Percentiles rank a stretch among this genome's conserved stretches.
These are phyloP conservation scores for Tryphoninae sp. DNA, from an alignment of 2,888 invertebrate species.

Conservation along the genomic window DNA sequence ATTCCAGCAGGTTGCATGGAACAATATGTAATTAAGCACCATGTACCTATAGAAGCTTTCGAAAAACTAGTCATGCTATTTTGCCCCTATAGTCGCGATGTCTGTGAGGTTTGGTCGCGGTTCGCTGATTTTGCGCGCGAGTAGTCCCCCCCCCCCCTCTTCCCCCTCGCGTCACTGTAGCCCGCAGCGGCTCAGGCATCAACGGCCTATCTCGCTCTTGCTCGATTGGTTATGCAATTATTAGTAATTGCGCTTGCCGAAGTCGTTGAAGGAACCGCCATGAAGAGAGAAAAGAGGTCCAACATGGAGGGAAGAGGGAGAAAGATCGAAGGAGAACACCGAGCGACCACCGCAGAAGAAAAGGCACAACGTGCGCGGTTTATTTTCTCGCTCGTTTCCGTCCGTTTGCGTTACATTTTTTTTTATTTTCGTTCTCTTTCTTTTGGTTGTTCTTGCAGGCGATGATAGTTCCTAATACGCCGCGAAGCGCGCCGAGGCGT, in stretches of 20 bases:
- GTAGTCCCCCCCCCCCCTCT: not conserved
- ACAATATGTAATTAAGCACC: slow-evolving; percentile 49
- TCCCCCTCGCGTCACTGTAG: slow-evolving; percentile 59
- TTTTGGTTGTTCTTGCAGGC: not conserved
- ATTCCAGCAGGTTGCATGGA: slow-evolving; percentile 45
- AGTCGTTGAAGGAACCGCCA: slow-evolving; percentile 27
- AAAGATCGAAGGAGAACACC: not conserved
- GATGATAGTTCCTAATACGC: slow-evolving; percentile 43
- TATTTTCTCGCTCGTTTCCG: slow-evolving; percentile 52
- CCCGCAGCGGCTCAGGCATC: slow-evolving; percentile 7
- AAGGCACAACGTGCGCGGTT: slow-evolving; percentile 25
- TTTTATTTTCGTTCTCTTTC: not conserved
- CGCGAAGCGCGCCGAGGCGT: slow-evolving; percentile 43
- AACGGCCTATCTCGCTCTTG: slow-evolving; percentile 43
- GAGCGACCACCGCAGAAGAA: slow-evolving; percentile 55
- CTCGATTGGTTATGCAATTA: slow-evolving; percentile 66
- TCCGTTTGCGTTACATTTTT: not conserved
- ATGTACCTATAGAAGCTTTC: slow-evolving; percentile 24
- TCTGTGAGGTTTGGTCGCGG: slow-evolving; percentile 46
- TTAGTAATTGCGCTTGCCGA: slow-evolving; percentile 57
- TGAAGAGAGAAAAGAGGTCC: slow-evolving; percentile 6
- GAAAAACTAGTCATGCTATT: slow-evolving; percentile 53
- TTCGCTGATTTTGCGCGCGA: slow-evolving; percentile 56
- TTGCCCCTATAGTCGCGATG: slow-evolving; percentile 41
- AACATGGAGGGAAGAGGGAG: not conserved